phyloP scores from a whole-genome alignment of 2,888 invertebrate species.

The Microdon myrmicae region DNA sequence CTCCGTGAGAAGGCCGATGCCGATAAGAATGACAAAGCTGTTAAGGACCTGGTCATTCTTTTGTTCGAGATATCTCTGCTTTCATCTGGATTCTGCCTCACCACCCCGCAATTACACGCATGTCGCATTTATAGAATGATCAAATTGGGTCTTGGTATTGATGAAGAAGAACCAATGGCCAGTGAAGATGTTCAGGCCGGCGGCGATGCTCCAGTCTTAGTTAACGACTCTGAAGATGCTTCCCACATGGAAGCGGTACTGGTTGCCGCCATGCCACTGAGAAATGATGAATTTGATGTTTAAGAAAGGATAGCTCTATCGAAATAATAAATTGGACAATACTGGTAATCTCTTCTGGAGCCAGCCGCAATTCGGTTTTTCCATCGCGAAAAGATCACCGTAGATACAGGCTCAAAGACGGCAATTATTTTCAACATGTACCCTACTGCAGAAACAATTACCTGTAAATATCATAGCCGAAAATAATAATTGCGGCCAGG shows the following conservation, averaged over 20 bases:
- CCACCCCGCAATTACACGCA: conserved; percentile 95
- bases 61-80: conserved; percentile 95
- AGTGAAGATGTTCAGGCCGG: conserved; percentile 73
- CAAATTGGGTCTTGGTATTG: conserved; percentile 97
- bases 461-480: no score
- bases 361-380: no score
- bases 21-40: conserved; percentile 98
- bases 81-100: conserved; percentile 95
- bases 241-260: conserved; percentile 97
- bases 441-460: no score
- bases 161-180: conserved; percentile 88
- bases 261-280: no score
- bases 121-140: conserved; percentile 98
- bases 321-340: no score
- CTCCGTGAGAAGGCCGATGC: conserved; percentile 91
- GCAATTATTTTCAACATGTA: no score
- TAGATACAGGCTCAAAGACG: no score
- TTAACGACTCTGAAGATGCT: conserved; percentile 89
- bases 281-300: no score
- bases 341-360: no score
- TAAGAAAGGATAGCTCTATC: no score
- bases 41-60: conserved; percentile 95
- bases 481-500: no score
- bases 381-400: no score
- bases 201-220: conserved; percentile 84